phyloP scores from a whole-genome alignment of 2,888 invertebrate genomes.

The Calliopum simillimum region DNA sequence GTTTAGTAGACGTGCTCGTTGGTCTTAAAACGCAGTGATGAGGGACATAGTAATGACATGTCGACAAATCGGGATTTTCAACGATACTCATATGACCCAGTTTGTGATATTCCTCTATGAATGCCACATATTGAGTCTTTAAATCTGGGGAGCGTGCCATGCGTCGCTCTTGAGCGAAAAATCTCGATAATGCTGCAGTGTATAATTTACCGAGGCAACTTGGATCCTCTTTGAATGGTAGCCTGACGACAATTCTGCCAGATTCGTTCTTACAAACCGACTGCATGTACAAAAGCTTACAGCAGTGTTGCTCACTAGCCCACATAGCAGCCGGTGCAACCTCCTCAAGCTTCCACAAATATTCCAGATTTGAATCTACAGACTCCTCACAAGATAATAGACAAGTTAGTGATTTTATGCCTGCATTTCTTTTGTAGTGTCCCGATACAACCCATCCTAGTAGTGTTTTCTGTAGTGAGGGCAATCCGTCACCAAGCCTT shows the following conservation, averaged over 20 bases:
- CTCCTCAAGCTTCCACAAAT: no score
- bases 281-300: no score
- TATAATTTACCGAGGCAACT: constrained; percentile 35
- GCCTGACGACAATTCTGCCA: no score
- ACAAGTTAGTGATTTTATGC: neutral
- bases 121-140: constrained; percentile 37
- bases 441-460: constrained; percentile 46
- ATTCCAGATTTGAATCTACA: no score
- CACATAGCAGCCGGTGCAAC: no score
- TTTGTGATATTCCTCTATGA: constrained; percentile 43
- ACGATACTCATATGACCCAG: constrained; percentile 65
- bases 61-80: neutral
- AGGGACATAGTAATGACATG: constrained; percentile 36
- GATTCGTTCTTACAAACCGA: no score
- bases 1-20: constrained; percentile 28
- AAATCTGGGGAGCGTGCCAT: constrained; percentile 32
- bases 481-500: constrained; percentile 39
- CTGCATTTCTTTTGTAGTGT: constrained; percentile 18
- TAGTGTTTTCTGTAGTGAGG: constrained; percentile 44
- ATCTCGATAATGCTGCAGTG: constrained; percentile 38
- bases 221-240: constrained; percentile 31
- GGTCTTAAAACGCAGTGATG: constrained; percentile 42
- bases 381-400: constrained; percentile 26
- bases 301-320: constrained; percentile 13
- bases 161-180: constrained; percentile 38